Percentiles rank a stretch among this genome's conserved stretches.
These are phyloP conservation scores for Apostichopus japonicus DNA, from an alignment of 35 echinoderm and acorn worm species.

Conservation along the genomic window DNA sequence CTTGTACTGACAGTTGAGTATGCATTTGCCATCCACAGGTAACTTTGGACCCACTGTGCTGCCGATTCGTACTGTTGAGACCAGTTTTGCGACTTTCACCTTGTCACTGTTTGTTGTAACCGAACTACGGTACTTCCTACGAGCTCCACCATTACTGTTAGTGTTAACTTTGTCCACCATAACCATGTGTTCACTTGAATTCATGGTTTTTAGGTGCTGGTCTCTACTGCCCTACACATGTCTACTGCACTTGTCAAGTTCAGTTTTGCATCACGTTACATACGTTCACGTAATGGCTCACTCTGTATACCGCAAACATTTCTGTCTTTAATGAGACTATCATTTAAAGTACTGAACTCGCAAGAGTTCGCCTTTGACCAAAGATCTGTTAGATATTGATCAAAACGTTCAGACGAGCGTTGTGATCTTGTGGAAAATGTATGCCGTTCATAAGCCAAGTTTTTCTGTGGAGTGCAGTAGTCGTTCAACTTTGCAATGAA, in stretches of 20 bases:
- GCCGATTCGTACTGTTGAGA: neutral
- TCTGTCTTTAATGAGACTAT: neutral
- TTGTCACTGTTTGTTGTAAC: neutral
- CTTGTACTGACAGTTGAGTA: no score
- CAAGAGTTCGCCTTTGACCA: neutral
- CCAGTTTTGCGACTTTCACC: neutral
- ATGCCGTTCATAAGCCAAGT: constrained; percentile 53
- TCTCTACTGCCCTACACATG: neutral
- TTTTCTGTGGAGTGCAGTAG: constrained; percentile 28
- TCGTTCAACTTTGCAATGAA: constrained; percentile 15
- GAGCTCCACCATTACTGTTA: neutral
- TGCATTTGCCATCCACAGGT: no score
- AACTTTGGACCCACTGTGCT: no score
- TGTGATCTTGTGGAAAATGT: neutral
- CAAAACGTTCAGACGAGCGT: neutral
- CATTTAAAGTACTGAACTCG: constrained; percentile 8
- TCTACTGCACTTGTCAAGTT: neutral
- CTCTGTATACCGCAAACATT: neutral
- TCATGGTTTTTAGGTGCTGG: neutral
- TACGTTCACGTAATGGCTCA: neutral
- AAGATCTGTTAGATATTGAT: neutral
- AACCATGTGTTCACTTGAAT: neutral
- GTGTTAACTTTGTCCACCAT: neutral
- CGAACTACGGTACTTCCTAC: neutral
- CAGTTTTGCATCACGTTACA: neutral